Percentiles rank a stretch among this genome's conserved stretches.
Evolutionary conservation across 2,888 invertebrate genomes (phyloP).

Genomic region (Latrodectus hesperus): DNA sequence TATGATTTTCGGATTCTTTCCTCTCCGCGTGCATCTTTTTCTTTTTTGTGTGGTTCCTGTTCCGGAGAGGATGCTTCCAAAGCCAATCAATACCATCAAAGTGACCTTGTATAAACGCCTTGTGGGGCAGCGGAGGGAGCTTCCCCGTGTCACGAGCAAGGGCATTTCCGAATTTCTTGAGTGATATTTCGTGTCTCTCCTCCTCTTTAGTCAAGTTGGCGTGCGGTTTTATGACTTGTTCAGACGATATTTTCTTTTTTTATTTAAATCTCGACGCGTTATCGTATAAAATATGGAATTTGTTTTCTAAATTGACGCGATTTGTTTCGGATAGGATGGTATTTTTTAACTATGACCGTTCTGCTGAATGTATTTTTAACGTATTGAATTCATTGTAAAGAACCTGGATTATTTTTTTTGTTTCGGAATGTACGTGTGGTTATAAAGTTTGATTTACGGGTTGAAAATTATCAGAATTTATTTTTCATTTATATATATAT

Average conservation of each 20-base stretch:
- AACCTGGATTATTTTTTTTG: too few species aligned
- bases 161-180: slow-evolving; percentile 38
- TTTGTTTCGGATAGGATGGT: too few species aligned
- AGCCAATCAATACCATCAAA: slow-evolving; percentile 59
- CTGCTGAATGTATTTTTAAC: too few species aligned
- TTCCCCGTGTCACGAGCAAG: slow-evolving; percentile 34
- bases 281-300: too few species aligned
- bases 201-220: not conserved
- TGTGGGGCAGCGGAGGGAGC: slow-evolving; percentile 9
- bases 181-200: slow-evolving; percentile 38
- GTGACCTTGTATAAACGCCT: slow-evolving; percentile 41
- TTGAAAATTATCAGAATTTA: too few species aligned
- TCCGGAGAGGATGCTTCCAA: not conserved
- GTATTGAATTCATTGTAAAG: too few species aligned
- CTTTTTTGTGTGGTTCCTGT: not conserved
- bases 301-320: too few species aligned
- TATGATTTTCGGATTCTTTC: not conserved
- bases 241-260: not conserved
- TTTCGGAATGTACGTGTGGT: too few species aligned
- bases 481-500: too few species aligned
- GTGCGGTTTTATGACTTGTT: not conserved
- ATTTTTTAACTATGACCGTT: too few species aligned
- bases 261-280: not conserved
- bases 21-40: not conserved
- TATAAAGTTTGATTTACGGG: too few species aligned